Percentiles rank a stretch among this genome's conserved stretches.
Conservation (phyloP, 2,113 vertebrate genomes). For the Chionomys nivalis region DNA sequence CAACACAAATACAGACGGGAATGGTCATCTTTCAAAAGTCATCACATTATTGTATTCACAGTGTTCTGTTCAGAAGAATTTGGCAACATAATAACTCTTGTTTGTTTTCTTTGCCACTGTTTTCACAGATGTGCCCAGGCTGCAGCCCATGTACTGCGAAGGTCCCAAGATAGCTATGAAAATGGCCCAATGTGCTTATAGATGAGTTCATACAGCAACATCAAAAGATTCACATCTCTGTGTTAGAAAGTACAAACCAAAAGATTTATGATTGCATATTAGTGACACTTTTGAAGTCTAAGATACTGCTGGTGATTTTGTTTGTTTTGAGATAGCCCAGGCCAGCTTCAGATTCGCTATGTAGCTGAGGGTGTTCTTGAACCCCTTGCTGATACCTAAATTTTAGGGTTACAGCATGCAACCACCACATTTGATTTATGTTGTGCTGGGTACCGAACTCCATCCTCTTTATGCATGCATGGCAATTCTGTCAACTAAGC, state of each 20-base stretch:
- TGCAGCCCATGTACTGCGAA: neutral
- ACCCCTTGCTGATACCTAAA: neutral
- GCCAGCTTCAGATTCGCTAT: neutral
- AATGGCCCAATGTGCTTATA: neutral
- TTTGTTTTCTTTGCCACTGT: neutral
- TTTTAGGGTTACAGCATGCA: neutral
- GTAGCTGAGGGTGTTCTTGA: neutral
- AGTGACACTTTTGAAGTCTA: neutral
- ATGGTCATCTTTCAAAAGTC: too few relatives aligned
- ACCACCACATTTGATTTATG: neutral
- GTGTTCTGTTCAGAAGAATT: neutral
- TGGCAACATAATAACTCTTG: neutral
- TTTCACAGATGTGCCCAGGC: neutral
- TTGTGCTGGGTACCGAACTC: neutral
- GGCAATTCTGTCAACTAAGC: neutral
- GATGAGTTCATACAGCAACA: neutral
- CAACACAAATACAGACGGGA: neutral
- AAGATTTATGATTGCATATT: neutral
- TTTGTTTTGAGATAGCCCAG: neutral
- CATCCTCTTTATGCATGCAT: neutral
- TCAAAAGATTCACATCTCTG: neutral
- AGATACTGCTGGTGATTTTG: neutral
- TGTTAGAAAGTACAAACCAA: neutral
- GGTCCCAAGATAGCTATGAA: neutral
- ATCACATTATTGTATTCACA: neutral